Evolutionary conservation across 2,888 invertebrate species (phyloP).

Genomic region (Rhamnusium bicolor): DNA sequence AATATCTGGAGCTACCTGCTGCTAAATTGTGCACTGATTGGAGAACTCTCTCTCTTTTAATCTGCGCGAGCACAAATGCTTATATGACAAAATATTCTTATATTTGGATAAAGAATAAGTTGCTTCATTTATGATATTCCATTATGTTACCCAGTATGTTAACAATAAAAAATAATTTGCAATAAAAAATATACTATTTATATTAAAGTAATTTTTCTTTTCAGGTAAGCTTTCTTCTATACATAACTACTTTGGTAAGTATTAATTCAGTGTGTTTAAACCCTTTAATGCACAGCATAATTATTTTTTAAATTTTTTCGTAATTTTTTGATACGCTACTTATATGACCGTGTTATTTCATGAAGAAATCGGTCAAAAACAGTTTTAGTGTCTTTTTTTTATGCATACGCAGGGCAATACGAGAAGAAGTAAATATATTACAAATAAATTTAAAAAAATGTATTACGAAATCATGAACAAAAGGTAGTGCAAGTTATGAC

Average conservation of each 20-base stretch:
- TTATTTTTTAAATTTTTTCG: not conserved
- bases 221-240: constrained; percentile 5
- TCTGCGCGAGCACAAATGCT: too few relatives aligned
- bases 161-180: too few relatives aligned
- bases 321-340: constrained; percentile 4
- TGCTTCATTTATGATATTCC: too few relatives aligned
- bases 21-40: too few relatives aligned
- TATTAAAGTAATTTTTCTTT: not conserved
- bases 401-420: constrained; percentile 4
- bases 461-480: not conserved
- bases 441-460: not conserved
- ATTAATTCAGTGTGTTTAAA: too few relatives aligned
- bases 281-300: constrained; percentile 14
- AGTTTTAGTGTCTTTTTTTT: constrained; percentile 11
- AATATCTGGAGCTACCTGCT: too few relatives aligned
- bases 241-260: not conserved
- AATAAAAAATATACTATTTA: too few relatives aligned
- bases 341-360: not conserved
- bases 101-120: too few relatives aligned
- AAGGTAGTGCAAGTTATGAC: too few relatives aligned
- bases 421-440: not conserved
- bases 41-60: too few relatives aligned
- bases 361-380: not conserved
- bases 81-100: too few relatives aligned
- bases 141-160: too few relatives aligned